A percentile compares a stretch with the other conserved stretches of the same genome.
Evolutionary conservation across 1,140 invertebrate genomes (phyloP).

Genomic region (Sarcophaga peregrina): DNA sequence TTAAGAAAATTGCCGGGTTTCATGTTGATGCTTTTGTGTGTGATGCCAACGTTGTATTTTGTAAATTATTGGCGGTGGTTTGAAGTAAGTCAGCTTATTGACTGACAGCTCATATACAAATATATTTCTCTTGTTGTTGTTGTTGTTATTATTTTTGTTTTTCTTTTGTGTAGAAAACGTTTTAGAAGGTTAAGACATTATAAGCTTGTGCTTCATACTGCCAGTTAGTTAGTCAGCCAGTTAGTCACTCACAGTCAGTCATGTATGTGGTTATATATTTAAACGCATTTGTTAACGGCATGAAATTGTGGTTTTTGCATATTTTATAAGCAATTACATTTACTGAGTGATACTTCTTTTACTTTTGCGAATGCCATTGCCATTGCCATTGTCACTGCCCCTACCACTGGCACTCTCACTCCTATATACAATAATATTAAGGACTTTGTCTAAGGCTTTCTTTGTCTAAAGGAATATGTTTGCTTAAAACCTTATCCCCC

Average conservation of each 20-base stretch:
- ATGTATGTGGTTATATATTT: conserved; percentile 31
- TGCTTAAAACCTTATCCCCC: background rate
- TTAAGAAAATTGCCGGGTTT: too few relatives aligned
- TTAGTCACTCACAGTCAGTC: background rate
- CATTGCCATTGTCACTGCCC: background rate
- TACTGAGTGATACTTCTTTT: background rate
- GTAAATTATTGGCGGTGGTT: background rate
- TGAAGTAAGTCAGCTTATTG: background rate
- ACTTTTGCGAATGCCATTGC: background rate
- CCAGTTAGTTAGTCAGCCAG: too few relatives aligned
- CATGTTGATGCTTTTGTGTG: background rate
- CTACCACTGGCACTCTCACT: background rate
- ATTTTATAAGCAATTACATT: conserved; percentile 42
- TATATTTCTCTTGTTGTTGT: background rate
- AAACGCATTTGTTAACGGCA: conserved; percentile 33
- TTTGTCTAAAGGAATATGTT: background rate
- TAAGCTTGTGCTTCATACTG: too few relatives aligned
- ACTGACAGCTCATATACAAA: background rate
- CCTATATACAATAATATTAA: background rate
- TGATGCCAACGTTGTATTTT: background rate
- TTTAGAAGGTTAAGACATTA: too few relatives aligned
- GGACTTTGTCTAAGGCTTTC: background rate
- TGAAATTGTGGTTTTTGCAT: conserved; percentile 40
- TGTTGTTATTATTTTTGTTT: too few relatives aligned
- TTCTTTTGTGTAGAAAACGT: too few relatives aligned